Base-by-base conservation (phyloP, 2,797 vertebrate genomes). In the Momotus momota region DNA sequence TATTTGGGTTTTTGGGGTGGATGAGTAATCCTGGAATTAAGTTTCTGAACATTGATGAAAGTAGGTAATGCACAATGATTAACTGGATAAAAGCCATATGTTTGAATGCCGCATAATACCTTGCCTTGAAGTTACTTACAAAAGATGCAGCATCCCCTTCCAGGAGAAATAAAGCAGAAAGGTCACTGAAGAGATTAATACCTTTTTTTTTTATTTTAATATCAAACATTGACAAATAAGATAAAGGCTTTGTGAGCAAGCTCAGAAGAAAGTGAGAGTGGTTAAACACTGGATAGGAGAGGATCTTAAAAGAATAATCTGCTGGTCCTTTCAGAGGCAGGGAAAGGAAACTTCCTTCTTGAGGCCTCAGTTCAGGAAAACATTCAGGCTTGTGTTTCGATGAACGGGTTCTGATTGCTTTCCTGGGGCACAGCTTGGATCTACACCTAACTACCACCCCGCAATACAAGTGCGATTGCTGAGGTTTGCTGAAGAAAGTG, bases 41-140 rank as follows among this genome's bases (percentile, higher is more conserved):
- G 97, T 97, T 97, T 94, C 97, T 51, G 96, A 97, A 96, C 97
- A 97, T 89, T 97, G 98, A 97, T 97, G 97, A 98, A 98, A 98
- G 97, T 93, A 97, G 96, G 97, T 98, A 98, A 98, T 98, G 97
- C 98, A 96, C 97, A 96, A 98, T 98, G 98, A 98, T 98, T 98
- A 98, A 93, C 96, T 97, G 97, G 97, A 98, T 97, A 97, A 98
- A 98, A 97, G 97, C 94, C 92, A 71, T 94, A 52, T 92, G 96
- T 97, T 97, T 97, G 96, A 97, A 98, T 97, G 90, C 93, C 3
- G 7, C 69, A 33, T 93, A 97, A 88, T 94, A 90, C 84, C 94
- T 96, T 93, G 93, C 97, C 96, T 98, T 97, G 95, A 97, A 97
- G 97, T 97, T 94, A 96, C 97, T 96, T 96, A 96, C 91, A 97